Evolutionary conservation across 2,113 vertebrate species (phyloP), one percentile per base, ranked within the genome.

Genomic region (Tetrax tetrax): DNA sequence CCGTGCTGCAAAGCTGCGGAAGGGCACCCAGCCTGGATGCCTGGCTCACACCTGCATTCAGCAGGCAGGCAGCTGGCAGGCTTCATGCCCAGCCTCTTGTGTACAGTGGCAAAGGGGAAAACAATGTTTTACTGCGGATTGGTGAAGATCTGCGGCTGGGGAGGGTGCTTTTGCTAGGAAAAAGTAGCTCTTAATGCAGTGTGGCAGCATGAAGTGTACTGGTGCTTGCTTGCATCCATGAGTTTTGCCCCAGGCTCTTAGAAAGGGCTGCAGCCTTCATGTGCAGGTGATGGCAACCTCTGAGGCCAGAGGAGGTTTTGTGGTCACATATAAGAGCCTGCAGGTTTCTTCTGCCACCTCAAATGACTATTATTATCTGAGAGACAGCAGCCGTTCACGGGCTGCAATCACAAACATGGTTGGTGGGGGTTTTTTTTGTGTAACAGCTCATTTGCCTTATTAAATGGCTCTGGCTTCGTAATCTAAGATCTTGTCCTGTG

Each of bases 221-320:
- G 14, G 14, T 0, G 0, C 13, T 41, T 3, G 1, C 31, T 71
- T 6, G 4, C 13, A 25, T 13, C 60, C 1, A 1, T 1, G 15
- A 23, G 0, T 1, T 65, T 41, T 60, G 41, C 12, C 45, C 20
- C 0, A 0, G 4, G 0, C 12, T 4, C n/a, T 16, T 3, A 3
- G 18, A 22, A 45, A 76, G 22, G 37, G n/a, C 61, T 22, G 6
- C 23, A 53, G 50, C 25, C 57, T 74, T 47, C 15, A 0, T 4
- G 35, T 15, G 66, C 14, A 21, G 28, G 50, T 4, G 47, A 23
- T 2, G 41, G 76, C 25, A 29, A 12, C 51, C 37, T 48, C 45
- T 21, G 66, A 41, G 20, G 66, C 48, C 83, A 79, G 25, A 25
- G 17, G 28, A 0, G 7, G 51, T 11, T 85, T 8, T 63, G 48